Percentiles rank a stretch among this genome's conserved stretches.
Evolutionary conservation across 2,888 invertebrate genomes (phyloP).

Genomic region (Drosophila barbarae): DNA sequence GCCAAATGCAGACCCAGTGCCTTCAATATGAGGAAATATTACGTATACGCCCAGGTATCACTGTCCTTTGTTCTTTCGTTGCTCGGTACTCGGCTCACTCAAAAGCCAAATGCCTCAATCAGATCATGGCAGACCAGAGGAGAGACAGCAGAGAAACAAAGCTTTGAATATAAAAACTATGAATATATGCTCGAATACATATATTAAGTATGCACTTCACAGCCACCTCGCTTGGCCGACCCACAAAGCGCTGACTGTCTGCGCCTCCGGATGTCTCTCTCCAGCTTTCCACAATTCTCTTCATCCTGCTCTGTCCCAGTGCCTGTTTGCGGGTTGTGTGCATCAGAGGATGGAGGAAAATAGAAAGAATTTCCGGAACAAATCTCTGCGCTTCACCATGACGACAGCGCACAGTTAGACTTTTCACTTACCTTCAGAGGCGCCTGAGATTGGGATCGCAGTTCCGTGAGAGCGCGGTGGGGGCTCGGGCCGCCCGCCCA

Average conservation of each 20-base stretch:
- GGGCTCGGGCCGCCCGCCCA: conserved; percentile 45
- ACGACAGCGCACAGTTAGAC: conserved; percentile 4
- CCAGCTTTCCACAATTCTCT: background rate
- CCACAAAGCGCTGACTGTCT: conserved; percentile 33
- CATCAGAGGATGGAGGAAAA: conserved; percentile 9
- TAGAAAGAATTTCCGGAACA: conserved; percentile 46
- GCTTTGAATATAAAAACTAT: conserved; percentile 47
- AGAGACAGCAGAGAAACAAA: background rate
- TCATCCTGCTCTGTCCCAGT: background rate
- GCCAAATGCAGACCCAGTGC: conserved; percentile 14
- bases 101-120: conserved; percentile 41
- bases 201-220: conserved; percentile 13
- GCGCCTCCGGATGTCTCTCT: conserved; percentile 6
- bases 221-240: conserved; percentile 27
- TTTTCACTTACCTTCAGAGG: conserved; percentile 44
- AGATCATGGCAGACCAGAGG: conserved; percentile 15
- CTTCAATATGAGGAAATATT: conserved; percentile 35
- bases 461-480: conserved; percentile 45
- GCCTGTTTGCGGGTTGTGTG: background rate
- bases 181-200: conserved; percentile 14
- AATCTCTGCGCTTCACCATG: conserved; percentile 33
- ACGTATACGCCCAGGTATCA: conserved; percentile 14
- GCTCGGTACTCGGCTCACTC: conserved; percentile 5
- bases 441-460: background rate
- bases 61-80: background rate